phyloP scores from a whole-genome alignment of 2,888 invertebrate species.

The Drosophila macrospina region DNA sequence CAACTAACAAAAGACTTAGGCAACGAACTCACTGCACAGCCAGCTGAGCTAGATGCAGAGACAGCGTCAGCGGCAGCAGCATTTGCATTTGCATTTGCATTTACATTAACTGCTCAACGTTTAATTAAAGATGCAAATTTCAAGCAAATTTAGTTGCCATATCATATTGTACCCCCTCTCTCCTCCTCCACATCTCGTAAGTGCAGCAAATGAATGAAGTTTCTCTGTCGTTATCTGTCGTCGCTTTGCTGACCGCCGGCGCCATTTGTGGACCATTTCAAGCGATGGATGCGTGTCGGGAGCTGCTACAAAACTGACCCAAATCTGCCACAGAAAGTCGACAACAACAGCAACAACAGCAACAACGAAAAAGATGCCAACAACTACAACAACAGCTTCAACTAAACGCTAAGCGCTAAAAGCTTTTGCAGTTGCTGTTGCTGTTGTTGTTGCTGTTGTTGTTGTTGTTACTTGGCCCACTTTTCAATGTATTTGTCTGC shows the following conservation, averaged over 20 bases:
- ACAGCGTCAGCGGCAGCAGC: slow-evolving; percentile 23
- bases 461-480: slow-evolving; percentile 45
- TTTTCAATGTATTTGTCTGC: slow-evolving; percentile 46
- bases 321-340: slow-evolving; percentile 47
- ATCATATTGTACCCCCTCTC: not conserved
- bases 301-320: slow-evolving; percentile 53
- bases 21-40: slow-evolving; percentile 53
- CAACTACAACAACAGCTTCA: slow-evolving; percentile 31
- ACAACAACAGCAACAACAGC: slow-evolving; percentile 32
- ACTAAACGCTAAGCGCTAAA: slow-evolving; percentile 59
- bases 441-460: slow-evolving; percentile 8
- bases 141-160: not conserved
- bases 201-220: slow-evolving; percentile 44
- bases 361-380: slow-evolving; percentile 27
- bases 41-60: not conserved
- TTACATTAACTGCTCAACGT: slow-evolving; percentile 23
- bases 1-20: slow-evolving; percentile 59
- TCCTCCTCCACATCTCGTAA: slow-evolving; percentile 3
- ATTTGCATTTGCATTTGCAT: slow-evolving; percentile 45
- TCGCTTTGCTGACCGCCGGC: slow-evolving; percentile 36
- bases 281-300: slow-evolving; percentile 55
- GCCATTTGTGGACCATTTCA: slow-evolving; percentile 32
- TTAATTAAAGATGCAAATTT: slow-evolving; percentile 33
- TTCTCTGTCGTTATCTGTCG: slow-evolving; percentile 57
- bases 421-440: slow-evolving; percentile 25